Evolutionary conservation across 2,888 invertebrate genomes (phyloP).

Genomic region (Imbricaverruca yamaguchii): DNA sequence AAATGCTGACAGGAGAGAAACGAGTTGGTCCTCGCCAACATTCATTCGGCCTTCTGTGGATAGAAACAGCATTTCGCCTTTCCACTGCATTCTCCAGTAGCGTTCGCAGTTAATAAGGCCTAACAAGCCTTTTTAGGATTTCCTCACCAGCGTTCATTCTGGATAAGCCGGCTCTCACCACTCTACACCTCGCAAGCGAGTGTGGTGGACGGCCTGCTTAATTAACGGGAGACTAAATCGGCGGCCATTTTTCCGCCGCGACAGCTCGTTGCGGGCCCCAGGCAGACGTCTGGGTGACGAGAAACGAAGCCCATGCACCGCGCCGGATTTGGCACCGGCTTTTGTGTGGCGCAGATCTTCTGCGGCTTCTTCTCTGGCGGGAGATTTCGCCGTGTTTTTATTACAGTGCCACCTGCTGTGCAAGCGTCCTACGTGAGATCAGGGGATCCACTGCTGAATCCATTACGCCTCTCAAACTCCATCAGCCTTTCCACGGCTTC

Average conservation of each 20-base stretch:
- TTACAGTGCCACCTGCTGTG: background rate
- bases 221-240: background rate
- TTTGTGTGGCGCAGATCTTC: background rate
- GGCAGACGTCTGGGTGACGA: background rate
- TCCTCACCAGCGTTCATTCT: too few relatives aligned
- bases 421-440: background rate
- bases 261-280: background rate
- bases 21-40: too few relatives aligned
- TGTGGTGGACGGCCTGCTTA: background rate
- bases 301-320: too few relatives aligned
- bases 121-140: too few relatives aligned
- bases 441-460: background rate
- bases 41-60: too few relatives aligned
- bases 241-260: background rate
- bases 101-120: too few relatives aligned
- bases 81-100: too few relatives aligned
- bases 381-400: slow-evolving; percentile 6
- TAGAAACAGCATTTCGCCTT: too few relatives aligned
- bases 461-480: background rate
- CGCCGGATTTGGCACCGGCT: background rate
- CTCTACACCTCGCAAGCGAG: too few relatives aligned
- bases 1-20: too few relatives aligned
- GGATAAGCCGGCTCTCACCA: too few relatives aligned
- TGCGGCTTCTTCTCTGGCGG: background rate
- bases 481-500: background rate